Base-by-base conservation (phyloP, 2,888 invertebrate species). In the Lobophora halterata region DNA sequence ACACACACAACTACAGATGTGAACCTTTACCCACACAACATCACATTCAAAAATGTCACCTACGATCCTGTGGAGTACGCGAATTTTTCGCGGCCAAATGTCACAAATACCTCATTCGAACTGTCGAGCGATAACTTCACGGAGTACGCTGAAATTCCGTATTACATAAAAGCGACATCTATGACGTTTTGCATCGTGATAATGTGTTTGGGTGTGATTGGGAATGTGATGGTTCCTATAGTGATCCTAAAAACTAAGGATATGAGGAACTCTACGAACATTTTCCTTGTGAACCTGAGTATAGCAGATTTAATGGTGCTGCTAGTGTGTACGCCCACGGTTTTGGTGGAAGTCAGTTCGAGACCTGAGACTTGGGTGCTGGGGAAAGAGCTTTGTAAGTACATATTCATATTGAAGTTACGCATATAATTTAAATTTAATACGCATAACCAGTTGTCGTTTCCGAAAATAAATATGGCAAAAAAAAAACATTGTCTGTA, bases 251-350 rank as follows among this genome's bases (percentile, higher is more conserved):
- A 94, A 74, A 96, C 96, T 30, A 95, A 96, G 73, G 97, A 97
- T 72, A 95, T 97, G 95, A 90, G 96, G 65, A 97, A 96, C 70
- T 96, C 97, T 34, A 97, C 97, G 45, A 97, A 97, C 76, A 96
- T 97, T 62, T 97, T 97, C 77, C 90, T 98, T 65, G 95, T 97
- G 78, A 97, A 97, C 80, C 88, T 97, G 67, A 97, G 97, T 73
- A 92, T 97, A 20, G 97, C 97, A 7, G 97, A 98, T 81, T 86
- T 97, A 58, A 92, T 97, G 89, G 97, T 97, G 58, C 83, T 98
- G 53, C 82, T 97, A 49, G 93, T 97, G 47, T 97, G 97, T 72
- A 96, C 97, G 46, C 97, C 97, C 3, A 95, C 97, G 1, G 96
- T 97, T 16, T 89, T 97, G 19, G 95, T 97, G n/a, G 97, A 98